phyloP scores from a whole-genome alignment of 2,888 invertebrate species.

The Heliconius erato region DNA sequence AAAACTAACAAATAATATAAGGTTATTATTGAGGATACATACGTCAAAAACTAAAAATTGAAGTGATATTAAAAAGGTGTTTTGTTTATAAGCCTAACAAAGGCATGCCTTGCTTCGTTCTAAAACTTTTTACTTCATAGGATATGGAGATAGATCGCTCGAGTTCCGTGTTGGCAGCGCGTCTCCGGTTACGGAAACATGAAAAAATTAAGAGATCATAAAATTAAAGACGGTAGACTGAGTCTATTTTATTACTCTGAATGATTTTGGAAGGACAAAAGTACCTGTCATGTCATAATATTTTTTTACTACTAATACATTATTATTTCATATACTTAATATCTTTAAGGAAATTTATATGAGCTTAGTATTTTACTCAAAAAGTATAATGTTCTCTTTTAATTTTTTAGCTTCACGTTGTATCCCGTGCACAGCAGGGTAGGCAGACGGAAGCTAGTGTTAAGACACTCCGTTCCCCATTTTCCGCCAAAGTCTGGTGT shows the following conservation, averaged over 20 bases:
- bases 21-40: too few relatives aligned
- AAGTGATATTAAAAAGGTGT: neutral
- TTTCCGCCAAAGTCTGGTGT: too few relatives aligned
- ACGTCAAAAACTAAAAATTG: too few relatives aligned
- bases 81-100: neutral
- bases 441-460: too few relatives aligned
- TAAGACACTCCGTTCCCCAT: too few relatives aligned
- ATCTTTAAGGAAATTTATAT: too few relatives aligned
- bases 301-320: neutral
- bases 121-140: neutral
- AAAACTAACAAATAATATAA: too few relatives aligned
- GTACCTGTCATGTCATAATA: neutral
- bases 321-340: neutral
- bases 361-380: too few relatives aligned
- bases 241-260: slow-evolving; percentile 32
- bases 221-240: slow-evolving; percentile 18
- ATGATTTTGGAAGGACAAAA: neutral
- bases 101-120: neutral
- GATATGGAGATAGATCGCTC: neutral
- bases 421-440: too few relatives aligned
- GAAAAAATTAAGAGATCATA: slow-evolving; percentile 47
- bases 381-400: too few relatives aligned
- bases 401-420: too few relatives aligned
- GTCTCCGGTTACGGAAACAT: slow-evolving; percentile 44
- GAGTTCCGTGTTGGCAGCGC: slow-evolving; percentile 23